These are phyloP conservation scores for Pristionchus arcanus DNA, from an alignment of 2,888 invertebrate species.

Conservation along the genomic window DNA sequence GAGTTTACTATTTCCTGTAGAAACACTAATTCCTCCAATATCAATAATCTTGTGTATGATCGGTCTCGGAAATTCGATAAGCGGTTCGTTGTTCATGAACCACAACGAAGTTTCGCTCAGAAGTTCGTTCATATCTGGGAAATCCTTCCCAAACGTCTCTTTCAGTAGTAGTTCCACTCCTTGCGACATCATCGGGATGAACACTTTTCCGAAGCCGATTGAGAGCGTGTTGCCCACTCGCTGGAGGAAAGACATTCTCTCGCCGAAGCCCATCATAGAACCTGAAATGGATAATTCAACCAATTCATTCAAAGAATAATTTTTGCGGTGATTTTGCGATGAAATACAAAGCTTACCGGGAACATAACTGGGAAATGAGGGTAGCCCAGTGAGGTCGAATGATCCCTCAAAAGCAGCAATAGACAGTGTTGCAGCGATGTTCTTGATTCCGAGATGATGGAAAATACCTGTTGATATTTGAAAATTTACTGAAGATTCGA, in stretches of 20 bases:
- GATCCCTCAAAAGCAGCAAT: constrained; percentile 42
- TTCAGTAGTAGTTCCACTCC: background rate
- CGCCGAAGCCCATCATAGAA: background rate
- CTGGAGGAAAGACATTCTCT: constrained; percentile 39
- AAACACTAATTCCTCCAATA: constrained; percentile 42
- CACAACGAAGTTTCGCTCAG: background rate
- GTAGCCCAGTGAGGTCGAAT: constrained; percentile 29
- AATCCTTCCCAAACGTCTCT: background rate
- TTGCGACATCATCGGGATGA: background rate
- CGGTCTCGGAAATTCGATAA: constrained; percentile 38
- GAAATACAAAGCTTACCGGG: constrained; percentile 20
- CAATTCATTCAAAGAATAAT: too few relatives aligned
- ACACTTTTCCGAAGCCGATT: background rate
- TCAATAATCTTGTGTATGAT: constrained; percentile 51
- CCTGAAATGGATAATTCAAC: too few relatives aligned
- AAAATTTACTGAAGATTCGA: too few relatives aligned
- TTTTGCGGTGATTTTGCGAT: too few relatives aligned
- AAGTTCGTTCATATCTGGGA: background rate
- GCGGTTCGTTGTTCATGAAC: constrained; percentile 42
- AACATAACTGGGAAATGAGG: constrained; percentile 34
- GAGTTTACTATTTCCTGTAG: background rate
- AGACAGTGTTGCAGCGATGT: constrained; percentile 23
- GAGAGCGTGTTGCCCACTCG: constrained; percentile 11
- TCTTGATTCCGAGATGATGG: constrained; percentile 45
- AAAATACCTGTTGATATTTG: background rate